Evolutionary conservation across 2,113 vertebrate species (phyloP).

Genomic region (Tragulus kanchil): DNA sequence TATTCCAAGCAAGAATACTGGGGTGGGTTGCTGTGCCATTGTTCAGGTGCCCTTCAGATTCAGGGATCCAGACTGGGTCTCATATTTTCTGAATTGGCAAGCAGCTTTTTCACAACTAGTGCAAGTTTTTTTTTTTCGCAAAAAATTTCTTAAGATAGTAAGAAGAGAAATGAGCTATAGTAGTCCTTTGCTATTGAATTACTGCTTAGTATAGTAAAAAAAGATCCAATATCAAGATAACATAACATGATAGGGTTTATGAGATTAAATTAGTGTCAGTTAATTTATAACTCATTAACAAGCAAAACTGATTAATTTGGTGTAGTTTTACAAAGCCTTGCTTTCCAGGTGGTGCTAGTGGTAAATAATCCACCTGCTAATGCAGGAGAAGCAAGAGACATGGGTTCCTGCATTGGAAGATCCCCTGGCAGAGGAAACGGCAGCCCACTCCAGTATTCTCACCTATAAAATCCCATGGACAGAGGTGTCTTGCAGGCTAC

Average conservation of each 20-base stretch:
- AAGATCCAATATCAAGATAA: neutral
- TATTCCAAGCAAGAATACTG: no score
- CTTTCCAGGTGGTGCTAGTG: neutral
- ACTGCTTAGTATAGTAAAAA: neutral
- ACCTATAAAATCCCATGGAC: neutral
- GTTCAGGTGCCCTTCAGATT: no score
- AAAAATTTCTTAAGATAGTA: no score
- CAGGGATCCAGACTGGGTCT: no score
- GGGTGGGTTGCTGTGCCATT: no score
- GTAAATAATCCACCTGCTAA: neutral
- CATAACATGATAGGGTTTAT: neutral
- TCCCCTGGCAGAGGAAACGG: neutral
- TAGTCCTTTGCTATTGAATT: neutral
- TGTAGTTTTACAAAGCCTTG: neutral
- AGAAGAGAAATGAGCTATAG: neutral
- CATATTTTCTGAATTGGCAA: no score
- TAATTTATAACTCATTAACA: neutral
- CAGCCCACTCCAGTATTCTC: neutral
- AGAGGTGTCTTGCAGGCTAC: neutral
- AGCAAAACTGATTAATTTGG: conserved; percentile 1
- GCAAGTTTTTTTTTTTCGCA: no score
- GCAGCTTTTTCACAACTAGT: no score
- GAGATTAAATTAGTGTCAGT: neutral
- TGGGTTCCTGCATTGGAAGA: neutral
- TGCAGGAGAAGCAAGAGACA: neutral